Conservation (phyloP, 2,113 vertebrate genomes). For the Ceyx melanurus region DNA sequence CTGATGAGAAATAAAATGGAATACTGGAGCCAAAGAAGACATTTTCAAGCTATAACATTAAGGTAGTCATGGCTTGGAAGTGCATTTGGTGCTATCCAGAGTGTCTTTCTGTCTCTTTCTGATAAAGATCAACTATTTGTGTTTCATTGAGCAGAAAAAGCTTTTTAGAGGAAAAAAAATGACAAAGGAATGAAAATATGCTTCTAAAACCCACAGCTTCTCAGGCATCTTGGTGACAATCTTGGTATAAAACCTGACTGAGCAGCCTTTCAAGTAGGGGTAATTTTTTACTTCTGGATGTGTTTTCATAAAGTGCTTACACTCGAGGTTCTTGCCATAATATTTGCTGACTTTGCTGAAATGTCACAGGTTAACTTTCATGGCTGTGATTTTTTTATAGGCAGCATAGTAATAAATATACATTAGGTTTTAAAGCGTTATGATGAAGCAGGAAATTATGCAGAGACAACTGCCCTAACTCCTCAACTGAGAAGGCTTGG, state of each 20-base stretch:
- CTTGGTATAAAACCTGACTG: neutral
- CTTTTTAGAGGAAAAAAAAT: constrained; percentile 24
- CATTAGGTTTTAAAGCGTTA: neutral
- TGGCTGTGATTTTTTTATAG: neutral
- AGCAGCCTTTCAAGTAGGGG: neutral
- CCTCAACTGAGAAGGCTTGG: neutral
- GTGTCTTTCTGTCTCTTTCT: neutral
- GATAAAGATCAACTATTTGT: constrained; percentile 5
- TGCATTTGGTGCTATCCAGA: neutral
- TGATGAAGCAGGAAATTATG: neutral
- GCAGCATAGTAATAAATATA: neutral
- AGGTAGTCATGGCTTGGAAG: neutral
- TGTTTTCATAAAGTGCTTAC: constrained; percentile 39
- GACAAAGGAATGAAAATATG: constrained; percentile 15
- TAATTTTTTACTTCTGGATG: constrained; percentile 5
- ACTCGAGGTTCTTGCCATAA: neutral
- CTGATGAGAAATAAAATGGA: neutral
- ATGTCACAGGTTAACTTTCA: neutral
- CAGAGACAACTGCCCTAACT: neutral
- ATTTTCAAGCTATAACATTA: neutral
- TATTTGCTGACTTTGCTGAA: constrained; percentile 28
- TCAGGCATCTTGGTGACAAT: neutral
- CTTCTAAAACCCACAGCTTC: neutral
- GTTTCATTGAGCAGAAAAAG: neutral
- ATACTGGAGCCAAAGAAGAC: neutral